These are phyloP conservation scores for Halcyon chelicuti DNA, from an alignment of 2,797 vertebrate species.

Conservation along the genomic window DNA sequence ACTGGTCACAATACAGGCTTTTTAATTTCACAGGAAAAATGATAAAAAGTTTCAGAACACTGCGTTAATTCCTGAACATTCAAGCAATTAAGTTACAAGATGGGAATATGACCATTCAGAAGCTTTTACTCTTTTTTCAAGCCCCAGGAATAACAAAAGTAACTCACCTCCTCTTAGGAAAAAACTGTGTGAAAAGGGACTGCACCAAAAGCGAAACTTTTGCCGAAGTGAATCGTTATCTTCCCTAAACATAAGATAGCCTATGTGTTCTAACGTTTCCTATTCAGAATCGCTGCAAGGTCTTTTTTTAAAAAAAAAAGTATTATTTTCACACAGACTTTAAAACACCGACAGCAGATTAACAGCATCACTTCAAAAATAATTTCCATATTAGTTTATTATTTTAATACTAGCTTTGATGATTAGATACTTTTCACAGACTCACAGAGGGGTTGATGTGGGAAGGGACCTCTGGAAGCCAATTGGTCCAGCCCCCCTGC, in stretches of 20 bases:
- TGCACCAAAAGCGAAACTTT: background rate
- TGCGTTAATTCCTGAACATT: background rate
- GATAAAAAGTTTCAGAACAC: background rate
- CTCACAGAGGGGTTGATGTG: background rate
- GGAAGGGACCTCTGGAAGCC: background rate
- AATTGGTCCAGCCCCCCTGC: background rate
- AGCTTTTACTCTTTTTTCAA: background rate
- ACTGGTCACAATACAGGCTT: background rate
- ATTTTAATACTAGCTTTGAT: background rate
- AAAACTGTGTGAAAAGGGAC: background rate
- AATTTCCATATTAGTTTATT: background rate
- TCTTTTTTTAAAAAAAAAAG: background rate
- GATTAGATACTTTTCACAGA: background rate
- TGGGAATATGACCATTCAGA: background rate
- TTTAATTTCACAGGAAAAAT: background rate
- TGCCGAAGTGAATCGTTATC: background rate
- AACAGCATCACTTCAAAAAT: background rate
- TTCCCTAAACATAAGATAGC: background rate
- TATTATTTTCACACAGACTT: background rate
- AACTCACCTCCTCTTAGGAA: background rate
- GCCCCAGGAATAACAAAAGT: background rate
- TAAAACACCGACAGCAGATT: background rate
- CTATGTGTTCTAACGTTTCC: background rate
- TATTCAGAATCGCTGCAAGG: background rate
- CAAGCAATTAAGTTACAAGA: background rate